Evolutionary conservation across 1,140 invertebrate genomes (phyloP).

Genomic region (Ceratina calcarata): DNA sequence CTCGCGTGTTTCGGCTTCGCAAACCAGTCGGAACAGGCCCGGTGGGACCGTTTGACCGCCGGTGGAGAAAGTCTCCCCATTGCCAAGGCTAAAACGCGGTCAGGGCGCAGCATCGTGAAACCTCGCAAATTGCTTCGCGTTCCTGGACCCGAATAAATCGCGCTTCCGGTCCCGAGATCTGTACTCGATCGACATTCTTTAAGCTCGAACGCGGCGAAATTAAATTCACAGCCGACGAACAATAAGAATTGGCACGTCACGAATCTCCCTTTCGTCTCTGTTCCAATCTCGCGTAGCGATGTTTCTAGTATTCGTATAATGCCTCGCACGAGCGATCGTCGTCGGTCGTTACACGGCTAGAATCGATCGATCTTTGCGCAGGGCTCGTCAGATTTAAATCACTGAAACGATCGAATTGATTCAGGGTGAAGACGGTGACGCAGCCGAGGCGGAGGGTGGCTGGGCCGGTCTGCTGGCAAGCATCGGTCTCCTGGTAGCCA

Average conservation of each 20-base stretch:
- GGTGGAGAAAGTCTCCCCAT: constrained; percentile 63
- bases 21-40: constrained; percentile 21
- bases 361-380: no score
- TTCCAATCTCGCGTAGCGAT: no score
- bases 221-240: no score
- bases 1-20: constrained; percentile 12
- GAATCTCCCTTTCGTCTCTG: no score
- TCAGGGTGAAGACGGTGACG: constrained; percentile 67
- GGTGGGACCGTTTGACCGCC: constrained; percentile 44
- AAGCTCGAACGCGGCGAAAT: no score
- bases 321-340: no score
- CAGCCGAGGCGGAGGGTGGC: constrained; percentile 66
- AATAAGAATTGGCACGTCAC: no score
- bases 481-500: constrained; percentile 74
- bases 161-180: no score
- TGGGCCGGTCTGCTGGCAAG: constrained; percentile 75
- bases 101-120: constrained; percentile 44
- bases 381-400: not conserved
- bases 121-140: constrained; percentile 40
- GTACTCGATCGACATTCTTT: not conserved
- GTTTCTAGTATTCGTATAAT: no score
- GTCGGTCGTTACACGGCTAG: not conserved
- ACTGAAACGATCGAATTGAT: not conserved
- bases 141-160: constrained; percentile 6
- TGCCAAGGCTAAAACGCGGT: constrained; percentile 68